phyloP scores from a whole-genome alignment of 2,888 invertebrate genomes.

The Drosophila stalkeri region DNA sequence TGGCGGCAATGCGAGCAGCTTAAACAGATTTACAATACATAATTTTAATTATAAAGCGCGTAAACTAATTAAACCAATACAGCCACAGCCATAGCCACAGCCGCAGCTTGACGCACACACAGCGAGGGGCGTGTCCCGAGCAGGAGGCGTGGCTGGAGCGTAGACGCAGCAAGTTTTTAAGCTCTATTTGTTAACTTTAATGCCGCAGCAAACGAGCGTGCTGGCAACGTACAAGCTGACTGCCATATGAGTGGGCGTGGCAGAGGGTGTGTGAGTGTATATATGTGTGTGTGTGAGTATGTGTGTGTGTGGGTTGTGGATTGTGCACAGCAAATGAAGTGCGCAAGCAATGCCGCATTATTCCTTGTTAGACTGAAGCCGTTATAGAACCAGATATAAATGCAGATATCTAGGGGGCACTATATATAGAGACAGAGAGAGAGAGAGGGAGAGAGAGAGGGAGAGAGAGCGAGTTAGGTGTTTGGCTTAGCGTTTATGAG shows the following conservation, averaged over 20 bases:
- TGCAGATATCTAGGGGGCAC: conserved; percentile 21
- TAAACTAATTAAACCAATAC: conserved; percentile 70
- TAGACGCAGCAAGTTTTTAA: conserved; percentile 71
- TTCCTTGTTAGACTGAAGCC: conserved; percentile 53
- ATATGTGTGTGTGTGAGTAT: conserved; percentile 18
- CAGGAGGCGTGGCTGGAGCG: conserved; percentile 29
- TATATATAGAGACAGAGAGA: neutral
- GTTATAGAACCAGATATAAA: conserved; percentile 31
- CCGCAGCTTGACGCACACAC: conserved; percentile 12
- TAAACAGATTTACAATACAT: conserved; percentile 61
- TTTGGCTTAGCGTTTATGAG: conserved; percentile 29
- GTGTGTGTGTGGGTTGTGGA: conserved; percentile 23
- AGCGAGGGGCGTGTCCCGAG: conserved; percentile 9
- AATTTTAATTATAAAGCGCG: conserved; percentile 64
- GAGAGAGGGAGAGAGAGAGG: neutral
- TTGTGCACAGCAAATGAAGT: conserved; percentile 58
- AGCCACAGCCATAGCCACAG: neutral
- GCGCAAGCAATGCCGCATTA: conserved; percentile 56
- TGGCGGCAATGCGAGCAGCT: conserved; percentile 36
- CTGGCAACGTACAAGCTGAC: conserved; percentile 21
- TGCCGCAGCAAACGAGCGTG: conserved; percentile 38
- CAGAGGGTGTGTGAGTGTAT: conserved; percentile 12
- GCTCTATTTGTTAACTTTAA: conserved; percentile 77
- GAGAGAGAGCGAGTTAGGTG: neutral
- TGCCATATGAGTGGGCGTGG: conserved; percentile 20